Evolutionary conservation across 23 tunicate genomes (phyloP), one percentile per base, ranked within the genome.

Genomic region (Styela clava): DNA sequence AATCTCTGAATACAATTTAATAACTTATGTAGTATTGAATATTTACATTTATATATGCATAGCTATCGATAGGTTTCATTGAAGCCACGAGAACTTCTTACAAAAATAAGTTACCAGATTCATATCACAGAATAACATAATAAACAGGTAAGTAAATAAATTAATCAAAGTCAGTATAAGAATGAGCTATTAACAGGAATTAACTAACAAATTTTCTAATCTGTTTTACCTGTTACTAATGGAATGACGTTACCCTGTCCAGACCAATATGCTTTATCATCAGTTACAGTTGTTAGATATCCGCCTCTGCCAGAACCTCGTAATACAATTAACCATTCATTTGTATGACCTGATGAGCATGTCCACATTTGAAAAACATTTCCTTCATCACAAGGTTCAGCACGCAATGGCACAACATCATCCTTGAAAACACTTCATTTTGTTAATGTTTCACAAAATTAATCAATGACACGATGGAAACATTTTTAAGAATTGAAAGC

Each of bases 181-280:
- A n/a, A n/a, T n/a, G n/a, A n/a, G n/a, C n/a, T n/a, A n/a, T n/a
- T n/a, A n/a, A n/a, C n/a, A n/a, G n/a, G n/a, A n/a, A n/a, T n/a
- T n/a, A n/a, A n/a, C n/a, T n/a, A n/a, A n/a, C n/a, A n/a, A n/a
- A n/a, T n/a, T n/a, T n/a, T n/a, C n/a, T n/a, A n/a, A n/a, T n/a
- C n/a, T n/a, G n/a, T n/a, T n/a, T 79, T 85, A 91, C 97, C 90
- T 78, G 97, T 71, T 24, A 86, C 87, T 7, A 83, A 69, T 25
- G 83, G 84, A 23, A 76, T 5, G 24, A 82, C 85, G 1, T 29
- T 27, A 16, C 31, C 64, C n/a, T 52, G 33, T 33, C 83, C 88
- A 1, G 77, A 63, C 94, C 88, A 88, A 44, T 24, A 88, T 61
- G 76, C 74, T 20, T 23, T 16, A 27, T 62, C 82, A 16, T 82